A percentile compares a stretch with the other conserved stretches of the same genome.
phyloP scores from a whole-genome alignment of 2,113 vertebrate genomes.

The Micronycteris hirsuta region DNA sequence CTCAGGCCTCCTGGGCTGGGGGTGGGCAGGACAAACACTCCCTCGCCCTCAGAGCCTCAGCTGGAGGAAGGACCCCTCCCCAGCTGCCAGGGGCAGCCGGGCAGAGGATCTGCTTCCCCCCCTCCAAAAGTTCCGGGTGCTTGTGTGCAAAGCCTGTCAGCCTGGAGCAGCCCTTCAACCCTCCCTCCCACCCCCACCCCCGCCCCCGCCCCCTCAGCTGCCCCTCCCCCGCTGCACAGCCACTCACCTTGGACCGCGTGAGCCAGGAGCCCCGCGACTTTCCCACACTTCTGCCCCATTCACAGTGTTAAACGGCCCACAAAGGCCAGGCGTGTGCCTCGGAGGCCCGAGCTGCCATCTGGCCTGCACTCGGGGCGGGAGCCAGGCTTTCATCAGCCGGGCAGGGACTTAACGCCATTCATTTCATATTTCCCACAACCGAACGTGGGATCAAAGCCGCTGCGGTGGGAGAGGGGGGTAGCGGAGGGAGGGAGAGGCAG shows the following conservation, averaged over 20 bases:
- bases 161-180: background rate
- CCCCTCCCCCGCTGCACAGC: background rate
- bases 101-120: accelerated
- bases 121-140: background rate
- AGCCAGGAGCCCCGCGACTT: conserved; percentile 61
- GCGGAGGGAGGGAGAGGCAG: background rate
- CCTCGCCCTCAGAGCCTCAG: background rate
- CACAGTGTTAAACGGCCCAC: conserved; percentile 78
- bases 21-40: background rate
- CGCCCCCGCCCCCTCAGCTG: background rate
- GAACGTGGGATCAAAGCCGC: conserved; percentile 73
- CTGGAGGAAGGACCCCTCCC: background rate
- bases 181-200: background rate
- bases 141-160: conserved; percentile 24
- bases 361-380: conserved; percentile 70
- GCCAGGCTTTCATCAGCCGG: conserved; percentile 65
- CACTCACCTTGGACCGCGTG: conserved; percentile 61
- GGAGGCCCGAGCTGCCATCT: conserved; percentile 78
- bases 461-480: background rate
- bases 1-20: background rate
- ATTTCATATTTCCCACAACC: conserved; percentile 73
- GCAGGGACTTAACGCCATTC: conserved; percentile 60
- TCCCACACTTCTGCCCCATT: conserved; percentile 80
- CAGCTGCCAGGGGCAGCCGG: background rate
- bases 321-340: conserved; percentile 81